Base-by-base conservation (phyloP, 2,113 vertebrate species). In the Trichechus manatus region DNA sequence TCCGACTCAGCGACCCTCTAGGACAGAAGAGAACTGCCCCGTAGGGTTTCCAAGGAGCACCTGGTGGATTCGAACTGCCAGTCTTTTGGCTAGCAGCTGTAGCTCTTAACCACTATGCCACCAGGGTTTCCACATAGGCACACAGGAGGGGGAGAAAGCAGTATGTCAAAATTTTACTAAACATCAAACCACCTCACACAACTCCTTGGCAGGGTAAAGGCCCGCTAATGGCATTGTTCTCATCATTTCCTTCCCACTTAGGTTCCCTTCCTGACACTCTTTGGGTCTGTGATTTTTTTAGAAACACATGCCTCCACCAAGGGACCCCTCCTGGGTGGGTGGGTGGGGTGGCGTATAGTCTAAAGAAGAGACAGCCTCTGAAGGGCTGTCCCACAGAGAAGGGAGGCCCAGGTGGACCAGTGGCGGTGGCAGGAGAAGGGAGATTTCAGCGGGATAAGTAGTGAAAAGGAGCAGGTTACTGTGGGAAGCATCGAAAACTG, bases 201-300 rank as follows among this genome's bases (percentile, higher is more conserved):
- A 47, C 70, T 89, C 20, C 59, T 82, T 44, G 27, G 81, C 91
- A 50, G 93, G 66, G 39, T 81, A 93, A 87, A 61, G 33, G 33
- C 10, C 59, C 10, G 2, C 10, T 9, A n/a, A 47, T 0, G 1
- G 15, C 78, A 70, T 94, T 96, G 95, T 95, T 95, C 56, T 94
- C 77, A 10, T 42, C 20, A 9, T 44, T 97, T 97, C 93, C 95
- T 98, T 96, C 87, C 95, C 14, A 4, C 56, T 72, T 31, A 64
- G 25, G 9, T 44, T 66, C 75, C 27, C 50, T 74, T 87, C 61
- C 93, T 53, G 36, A 90, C 33, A 75, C 64, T 59, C 90, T 91
- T n/a, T 68, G 70, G 50, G 72, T 47, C 91, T 50, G 9, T 59
- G 36, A 77, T 63, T 96, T 85, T 94, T 81, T 87, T 78, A 89